Evolutionary conservation across 30 jellyfish, hydroid and myxozoan species (phyloP).

Genomic region (Pseudorhiza aurosa): DNA sequence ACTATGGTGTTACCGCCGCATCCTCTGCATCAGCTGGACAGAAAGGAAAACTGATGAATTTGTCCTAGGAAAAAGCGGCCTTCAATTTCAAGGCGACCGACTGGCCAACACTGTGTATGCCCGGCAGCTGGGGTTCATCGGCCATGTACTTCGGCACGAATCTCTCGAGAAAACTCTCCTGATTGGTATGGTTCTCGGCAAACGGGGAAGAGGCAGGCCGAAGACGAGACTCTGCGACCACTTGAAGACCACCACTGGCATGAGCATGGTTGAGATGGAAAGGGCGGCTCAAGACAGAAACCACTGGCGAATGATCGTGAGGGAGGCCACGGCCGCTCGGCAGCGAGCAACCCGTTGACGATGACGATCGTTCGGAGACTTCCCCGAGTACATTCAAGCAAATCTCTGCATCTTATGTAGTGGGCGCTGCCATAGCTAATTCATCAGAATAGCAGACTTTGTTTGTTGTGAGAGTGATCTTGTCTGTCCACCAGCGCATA

Average conservation of each 20-base stretch:
- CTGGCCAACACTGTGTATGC: slow-evolving; percentile 23
- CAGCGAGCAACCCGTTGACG: background rate
- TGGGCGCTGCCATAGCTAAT: too few species aligned
- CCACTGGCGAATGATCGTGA: background rate
- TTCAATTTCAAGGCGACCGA: background rate
- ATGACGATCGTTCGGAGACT: too few species aligned
- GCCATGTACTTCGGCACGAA: background rate
- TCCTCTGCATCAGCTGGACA: slow-evolving; percentile 42
- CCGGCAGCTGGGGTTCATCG: background rate
- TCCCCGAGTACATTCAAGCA: too few species aligned
- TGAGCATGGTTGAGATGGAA: background rate
- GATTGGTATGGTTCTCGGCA: background rate
- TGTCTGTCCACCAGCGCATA: too few species aligned
- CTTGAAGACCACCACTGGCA: background rate
- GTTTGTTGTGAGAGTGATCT: too few species aligned
- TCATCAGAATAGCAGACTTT: too few species aligned
- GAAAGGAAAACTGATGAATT: slow-evolving; percentile 40
- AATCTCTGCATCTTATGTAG: too few species aligned
- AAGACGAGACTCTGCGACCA: slow-evolving; percentile 6
- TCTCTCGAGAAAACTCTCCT: slow-evolving; percentile 11
- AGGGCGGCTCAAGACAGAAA: slow-evolving; percentile 3
- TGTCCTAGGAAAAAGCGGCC: background rate
- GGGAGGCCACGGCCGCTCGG: slow-evolving; percentile 14
- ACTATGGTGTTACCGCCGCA: slow-evolving; percentile 29
- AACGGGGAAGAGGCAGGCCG: slow-evolving; percentile 24